Evolutionary conservation across 2,113 vertebrate species (phyloP).

Genomic region (Thymallus thymallus): DNA sequence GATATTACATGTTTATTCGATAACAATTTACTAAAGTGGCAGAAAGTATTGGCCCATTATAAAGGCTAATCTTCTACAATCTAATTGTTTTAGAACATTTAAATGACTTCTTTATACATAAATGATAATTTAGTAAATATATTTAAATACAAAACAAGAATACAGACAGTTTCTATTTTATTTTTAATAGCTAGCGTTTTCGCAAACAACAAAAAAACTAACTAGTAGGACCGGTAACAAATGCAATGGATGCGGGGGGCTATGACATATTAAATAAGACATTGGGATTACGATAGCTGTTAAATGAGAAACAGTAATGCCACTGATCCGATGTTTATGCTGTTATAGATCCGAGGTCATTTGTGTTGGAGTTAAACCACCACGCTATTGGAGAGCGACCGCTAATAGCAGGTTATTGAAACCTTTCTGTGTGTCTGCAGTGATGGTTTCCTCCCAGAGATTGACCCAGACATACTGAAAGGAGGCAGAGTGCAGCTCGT

Average conservation of each 20-base stretch:
- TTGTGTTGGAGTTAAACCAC: conserved; percentile 8
- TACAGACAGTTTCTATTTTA: too few species aligned
- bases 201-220: rapidly evolving
- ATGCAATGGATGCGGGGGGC: not conserved
- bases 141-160: too few species aligned
- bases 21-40: too few species aligned
- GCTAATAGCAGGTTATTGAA: conserved; percentile 10
- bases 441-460: conserved; percentile 81
- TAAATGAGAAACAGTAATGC: not conserved
- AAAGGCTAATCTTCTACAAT: too few species aligned
- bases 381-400: not conserved
- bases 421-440: conserved; percentile 60
- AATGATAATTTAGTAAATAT: too few species aligned
- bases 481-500: conserved; percentile 84
- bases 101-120: too few species aligned
- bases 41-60: too few species aligned
- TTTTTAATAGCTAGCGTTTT: too few species aligned
- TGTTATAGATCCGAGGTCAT: not conserved
- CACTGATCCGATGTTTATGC: conserved; percentile 16
- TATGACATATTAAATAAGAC: not conserved
- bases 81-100: too few species aligned
- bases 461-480: conserved; percentile 76
- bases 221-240: not conserved
- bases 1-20: too few species aligned
- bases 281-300: conserved; percentile 12